phyloP scores from a whole-genome alignment of 2,888 invertebrate species.

The Sympetrum striolatum region DNA sequence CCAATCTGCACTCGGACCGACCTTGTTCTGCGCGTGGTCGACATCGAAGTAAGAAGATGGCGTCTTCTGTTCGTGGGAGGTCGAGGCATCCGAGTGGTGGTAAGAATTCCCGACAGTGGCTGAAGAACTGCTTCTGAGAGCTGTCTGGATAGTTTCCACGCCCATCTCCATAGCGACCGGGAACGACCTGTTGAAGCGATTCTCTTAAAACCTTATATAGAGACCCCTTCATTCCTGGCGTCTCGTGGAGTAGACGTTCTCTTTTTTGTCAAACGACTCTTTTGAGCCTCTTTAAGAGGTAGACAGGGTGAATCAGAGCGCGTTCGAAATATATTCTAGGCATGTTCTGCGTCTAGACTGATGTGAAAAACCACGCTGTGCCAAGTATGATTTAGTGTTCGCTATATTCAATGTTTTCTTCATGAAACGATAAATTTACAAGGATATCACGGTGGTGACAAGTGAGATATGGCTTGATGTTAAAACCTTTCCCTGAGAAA shows the following conservation, averaged over 20 bases:
- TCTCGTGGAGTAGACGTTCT: neutral
- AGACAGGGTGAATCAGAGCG: neutral
- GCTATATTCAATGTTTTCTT: neutral
- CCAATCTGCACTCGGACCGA: neutral
- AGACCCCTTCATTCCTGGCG: neutral
- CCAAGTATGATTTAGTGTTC: neutral
- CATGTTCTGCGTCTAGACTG: neutral
- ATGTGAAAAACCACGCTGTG: neutral
- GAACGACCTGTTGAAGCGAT: constrained; percentile 9
- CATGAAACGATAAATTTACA: too few species aligned
- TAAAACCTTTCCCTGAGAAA: too few species aligned
- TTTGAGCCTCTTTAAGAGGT: neutral
- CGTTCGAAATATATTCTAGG: neutral
- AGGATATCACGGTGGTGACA: too few species aligned
- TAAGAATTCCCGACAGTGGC: neutral
- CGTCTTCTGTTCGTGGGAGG: neutral
- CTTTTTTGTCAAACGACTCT: neutral
- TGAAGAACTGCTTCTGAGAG: constrained; percentile 10
- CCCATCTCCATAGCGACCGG: neutral
- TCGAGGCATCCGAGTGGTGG: neutral
- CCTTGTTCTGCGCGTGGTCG: neutral
- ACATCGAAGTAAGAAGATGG: neutral
- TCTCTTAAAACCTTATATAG: constrained; percentile 26
- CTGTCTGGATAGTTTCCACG: constrained; percentile 21
- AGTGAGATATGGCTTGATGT: too few species aligned